Evolutionary conservation across 2,888 invertebrate species (phyloP).

Genomic region (Watsonalla cultraria): DNA sequence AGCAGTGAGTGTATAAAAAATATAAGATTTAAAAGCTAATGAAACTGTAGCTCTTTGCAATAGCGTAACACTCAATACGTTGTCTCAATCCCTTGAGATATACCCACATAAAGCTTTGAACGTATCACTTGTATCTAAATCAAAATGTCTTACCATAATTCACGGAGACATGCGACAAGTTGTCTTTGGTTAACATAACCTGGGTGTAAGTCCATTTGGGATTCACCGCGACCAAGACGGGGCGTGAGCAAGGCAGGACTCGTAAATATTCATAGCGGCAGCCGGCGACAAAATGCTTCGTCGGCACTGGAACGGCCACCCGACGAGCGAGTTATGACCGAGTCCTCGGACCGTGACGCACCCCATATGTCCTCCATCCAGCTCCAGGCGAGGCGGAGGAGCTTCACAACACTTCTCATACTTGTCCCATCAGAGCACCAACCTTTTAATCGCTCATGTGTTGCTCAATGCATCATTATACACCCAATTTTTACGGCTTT

Average conservation of each 20-base stretch:
- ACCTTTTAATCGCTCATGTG: conserved; percentile 38
- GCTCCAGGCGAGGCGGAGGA: background rate
- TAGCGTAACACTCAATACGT: too few relatives aligned
- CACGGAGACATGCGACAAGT: background rate
- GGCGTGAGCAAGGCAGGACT: conserved; percentile 44
- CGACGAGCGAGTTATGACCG: conserved; percentile 60
- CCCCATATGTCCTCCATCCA: conserved; percentile 31
- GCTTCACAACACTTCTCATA: conserved; percentile 15
- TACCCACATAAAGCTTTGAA: background rate
- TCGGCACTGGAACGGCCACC: conserved; percentile 51
- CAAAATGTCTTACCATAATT: background rate
- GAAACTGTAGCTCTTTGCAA: too few relatives aligned
- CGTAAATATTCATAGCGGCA: conserved; percentile 67
- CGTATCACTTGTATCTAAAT: background rate
- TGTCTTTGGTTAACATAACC: background rate
- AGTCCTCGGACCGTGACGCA: conserved; percentile 43
- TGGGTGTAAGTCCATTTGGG: conserved; percentile 19
- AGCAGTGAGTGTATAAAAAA: too few relatives aligned
- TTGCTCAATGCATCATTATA: conserved; percentile 35
- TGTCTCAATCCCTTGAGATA: background rate
- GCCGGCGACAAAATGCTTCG: conserved; percentile 61
- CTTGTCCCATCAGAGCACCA: conserved; percentile 26
- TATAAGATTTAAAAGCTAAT: too few relatives aligned
- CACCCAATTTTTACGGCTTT: conserved; percentile 46
- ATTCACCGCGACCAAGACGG: conserved; percentile 26